A percentile compares a stretch with the other conserved stretches of the same genome.
phyloP scores from a whole-genome alignment of 2,888 invertebrate species.

The Eilema sororculum region DNA sequence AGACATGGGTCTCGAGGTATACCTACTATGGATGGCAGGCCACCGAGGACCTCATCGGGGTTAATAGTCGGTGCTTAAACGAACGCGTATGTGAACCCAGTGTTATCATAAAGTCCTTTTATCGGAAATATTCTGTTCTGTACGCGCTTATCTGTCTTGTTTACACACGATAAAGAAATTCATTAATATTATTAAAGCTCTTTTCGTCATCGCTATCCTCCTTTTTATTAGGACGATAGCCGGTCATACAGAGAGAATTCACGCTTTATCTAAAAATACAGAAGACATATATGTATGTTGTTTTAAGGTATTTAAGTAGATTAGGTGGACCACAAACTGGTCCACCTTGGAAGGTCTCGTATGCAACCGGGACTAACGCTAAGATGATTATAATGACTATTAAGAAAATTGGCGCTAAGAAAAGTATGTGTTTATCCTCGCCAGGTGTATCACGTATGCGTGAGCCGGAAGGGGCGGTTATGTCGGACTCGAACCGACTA shows the following conservation, averaged over 20 bases:
- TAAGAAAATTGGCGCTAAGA: too few relatives aligned
- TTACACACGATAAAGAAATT: background rate
- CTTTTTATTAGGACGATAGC: slow-evolving; percentile 2
- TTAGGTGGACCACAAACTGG: too few relatives aligned
- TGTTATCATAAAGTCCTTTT: slow-evolving; percentile 1
- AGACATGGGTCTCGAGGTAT: too few relatives aligned
- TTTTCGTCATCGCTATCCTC: background rate
- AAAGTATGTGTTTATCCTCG: too few relatives aligned
- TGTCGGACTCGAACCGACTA: too few relatives aligned
- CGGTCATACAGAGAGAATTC: background rate
- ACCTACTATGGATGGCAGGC: background rate
- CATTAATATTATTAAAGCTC: background rate
- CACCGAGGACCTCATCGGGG: background rate
- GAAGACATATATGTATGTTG: background rate
- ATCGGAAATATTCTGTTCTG: background rate
- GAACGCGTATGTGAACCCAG: background rate
- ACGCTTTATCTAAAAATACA: background rate
- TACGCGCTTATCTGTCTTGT: background rate
- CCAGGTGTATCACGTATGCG: too few relatives aligned
- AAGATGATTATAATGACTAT: too few relatives aligned
- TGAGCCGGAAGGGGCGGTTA: too few relatives aligned
- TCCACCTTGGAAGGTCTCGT: too few relatives aligned
- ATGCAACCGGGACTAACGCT: too few relatives aligned
- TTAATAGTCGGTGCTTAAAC: background rate
- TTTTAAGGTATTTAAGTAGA: too few relatives aligned